A percentile compares a stretch with the other conserved stretches of the same genome.
Conservation (phyloP, 2,797 vertebrate species). For the Pteropus rufus region DNA sequence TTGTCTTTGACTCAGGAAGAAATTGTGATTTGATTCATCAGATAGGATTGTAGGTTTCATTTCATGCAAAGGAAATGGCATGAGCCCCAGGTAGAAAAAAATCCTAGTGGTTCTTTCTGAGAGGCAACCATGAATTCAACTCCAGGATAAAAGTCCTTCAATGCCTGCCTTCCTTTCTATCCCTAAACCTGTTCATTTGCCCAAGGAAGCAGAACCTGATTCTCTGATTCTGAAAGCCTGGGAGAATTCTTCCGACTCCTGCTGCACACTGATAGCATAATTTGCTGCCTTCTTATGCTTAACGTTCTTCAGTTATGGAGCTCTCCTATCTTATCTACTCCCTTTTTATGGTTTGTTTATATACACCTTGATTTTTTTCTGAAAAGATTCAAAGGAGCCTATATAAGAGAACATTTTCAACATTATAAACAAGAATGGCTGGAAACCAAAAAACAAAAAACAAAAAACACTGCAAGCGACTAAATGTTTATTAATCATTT, state of each 20-base stretch:
- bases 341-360: background rate
- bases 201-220: background rate
- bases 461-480: background rate
- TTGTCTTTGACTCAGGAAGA: background rate
- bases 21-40: background rate
- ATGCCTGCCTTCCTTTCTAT: background rate
- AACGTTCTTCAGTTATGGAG: background rate
- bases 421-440: background rate
- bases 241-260: too few species aligned
- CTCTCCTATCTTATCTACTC: background rate
- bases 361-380: background rate
- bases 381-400: background rate
- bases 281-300: background rate
- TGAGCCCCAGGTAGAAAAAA: background rate
- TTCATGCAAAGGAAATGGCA: background rate
- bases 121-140: background rate
- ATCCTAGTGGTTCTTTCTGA: background rate
- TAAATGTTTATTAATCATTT: background rate
- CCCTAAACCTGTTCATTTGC: background rate
- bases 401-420: background rate
- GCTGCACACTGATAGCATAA: rapidly evolving
- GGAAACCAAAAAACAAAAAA: background rate
- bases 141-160: background rate
- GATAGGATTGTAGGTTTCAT: background rate
- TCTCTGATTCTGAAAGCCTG: background rate